Base-by-base conservation (phyloP, 2,797 vertebrate genomes). In the Uromys caudimaculatus region DNA sequence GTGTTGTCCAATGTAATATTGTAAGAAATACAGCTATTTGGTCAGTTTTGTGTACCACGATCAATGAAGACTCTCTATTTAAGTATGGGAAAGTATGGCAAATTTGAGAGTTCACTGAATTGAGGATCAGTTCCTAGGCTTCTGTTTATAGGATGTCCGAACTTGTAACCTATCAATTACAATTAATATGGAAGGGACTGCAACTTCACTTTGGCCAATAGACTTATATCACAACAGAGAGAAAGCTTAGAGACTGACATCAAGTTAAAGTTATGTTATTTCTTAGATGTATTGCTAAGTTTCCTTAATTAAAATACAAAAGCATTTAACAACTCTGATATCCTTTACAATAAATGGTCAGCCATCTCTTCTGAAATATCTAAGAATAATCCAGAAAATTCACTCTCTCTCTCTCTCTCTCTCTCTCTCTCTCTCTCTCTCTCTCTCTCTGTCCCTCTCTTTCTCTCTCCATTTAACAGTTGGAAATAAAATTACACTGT, bases 321-420 rank as follows among this genome's bases (percentile, higher is more conserved):
- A 47, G 7, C 11, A 47, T 47, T 92, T 71, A 19, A 62, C 89
- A 93, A 78, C 75, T 8, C 83, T 35, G 9, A 6, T 64, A 6
- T 35, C 9, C 44, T 24, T 89, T 87, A 38, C 91, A 44, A 38
- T 77, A 87, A 76, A 79, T 32, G 27, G 62, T 89, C 84, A 71
- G 0, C 6, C 38, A 56, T 27, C 6, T 32, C 17, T 95, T 92
- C 17, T 77, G 62, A 47, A 52, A 35, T 4, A 35, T 81, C 56
- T 96, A 89, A 56, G 60, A 75, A 47, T n/a, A 24, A n/a, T 23
- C 52, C 47, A 11, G 50, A 79, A 60, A 64, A 75, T 11, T 29
- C 11, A 13, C 8, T 71, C 35, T 50, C 47, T 41, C 79, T 47
- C 69, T 24, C 8, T 24, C n/a, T 85, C 44, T 44, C 44, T 44